Conservation (phyloP, 2,797 vertebrate genomes). For the Ctenochaetus hawaiiensis region DNA sequence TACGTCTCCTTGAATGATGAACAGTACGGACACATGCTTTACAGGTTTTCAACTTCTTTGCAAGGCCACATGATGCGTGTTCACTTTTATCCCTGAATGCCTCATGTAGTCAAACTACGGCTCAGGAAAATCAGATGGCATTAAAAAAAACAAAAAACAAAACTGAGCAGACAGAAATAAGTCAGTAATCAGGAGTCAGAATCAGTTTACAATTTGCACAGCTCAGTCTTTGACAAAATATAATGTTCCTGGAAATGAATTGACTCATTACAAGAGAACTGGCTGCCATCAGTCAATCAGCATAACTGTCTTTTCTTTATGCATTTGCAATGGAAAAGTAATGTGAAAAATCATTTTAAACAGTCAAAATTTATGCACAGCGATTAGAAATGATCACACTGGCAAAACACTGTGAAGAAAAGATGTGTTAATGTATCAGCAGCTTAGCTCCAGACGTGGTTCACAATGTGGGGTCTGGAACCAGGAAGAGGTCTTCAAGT, state of each 20-base stretch:
- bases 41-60: not conserved
- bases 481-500: not conserved
- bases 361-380: too few species aligned
- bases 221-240: not conserved
- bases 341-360: not conserved
- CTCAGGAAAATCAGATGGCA: not conserved
- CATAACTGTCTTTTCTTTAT: conserved; percentile 3
- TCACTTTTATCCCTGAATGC: not conserved
- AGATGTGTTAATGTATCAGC: not conserved
- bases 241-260: not conserved
- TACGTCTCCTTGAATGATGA: conserved; percentile 1
- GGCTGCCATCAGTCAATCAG: not conserved
- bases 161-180: not conserved
- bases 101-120: not conserved
- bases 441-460: not conserved
- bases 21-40: not conserved
- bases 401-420: not conserved
- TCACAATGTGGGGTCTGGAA: not conserved
- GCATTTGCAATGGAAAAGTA: not conserved
- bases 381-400: not conserved
- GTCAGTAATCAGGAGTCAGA: not conserved
- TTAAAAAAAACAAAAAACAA: not conserved
- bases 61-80: rapidly evolving
- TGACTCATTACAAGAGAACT: not conserved
- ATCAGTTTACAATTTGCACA: not conserved